Evolutionary conservation across 2,888 invertebrate genomes (phyloP), one percentile per base, ranked within the genome.

Genomic region (Heterodera filipjevi): DNA sequence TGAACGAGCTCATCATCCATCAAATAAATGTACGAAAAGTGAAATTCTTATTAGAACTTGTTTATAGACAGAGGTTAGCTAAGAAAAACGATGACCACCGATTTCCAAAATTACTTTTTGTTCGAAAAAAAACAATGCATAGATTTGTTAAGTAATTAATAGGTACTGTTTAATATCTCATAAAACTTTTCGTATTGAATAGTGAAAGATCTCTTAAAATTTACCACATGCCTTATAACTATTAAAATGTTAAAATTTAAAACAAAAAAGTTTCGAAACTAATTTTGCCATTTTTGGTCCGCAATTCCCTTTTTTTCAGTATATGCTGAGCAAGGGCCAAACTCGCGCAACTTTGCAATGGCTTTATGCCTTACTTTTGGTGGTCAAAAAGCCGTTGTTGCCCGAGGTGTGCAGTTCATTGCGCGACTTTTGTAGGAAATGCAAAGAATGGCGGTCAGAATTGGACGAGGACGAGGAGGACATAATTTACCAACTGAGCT

Each of bases 361-460:
- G 94, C 91, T 94, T 35, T 94, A 93, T 90, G 92, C 93, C 0
- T 90, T 93, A 72, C 88, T 94, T 72, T 92, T 92, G 10, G 92
- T 92, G 81, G 89, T 93, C 53, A 92, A 93, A 86, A 91, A 92
- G 80, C 94, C 94, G 0, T 89, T 94, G 14, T 90, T 92, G 70
- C 93, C 93, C 2, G 93, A 93, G 80, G 92, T 92, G n/a, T 92
- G 92, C 87, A 92, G 92, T 66, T 91, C 92, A 80, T 89, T 94
- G 72, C 91, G 94, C 82, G 90, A 91, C 68, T 89, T 94, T 81
- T 93, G 93, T 27, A 92, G 93, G 85, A 90, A 91, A 82, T 93
- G 93, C 83, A 87, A 90, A 3, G 86, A 85, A 70, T 84, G 90
- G 39, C 83, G 91, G 64, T 89, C 90, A n/a, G 85, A 88, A 19